Conservation (phyloP, 2,888 invertebrate species). For the Lochmaea crataegi region DNA sequence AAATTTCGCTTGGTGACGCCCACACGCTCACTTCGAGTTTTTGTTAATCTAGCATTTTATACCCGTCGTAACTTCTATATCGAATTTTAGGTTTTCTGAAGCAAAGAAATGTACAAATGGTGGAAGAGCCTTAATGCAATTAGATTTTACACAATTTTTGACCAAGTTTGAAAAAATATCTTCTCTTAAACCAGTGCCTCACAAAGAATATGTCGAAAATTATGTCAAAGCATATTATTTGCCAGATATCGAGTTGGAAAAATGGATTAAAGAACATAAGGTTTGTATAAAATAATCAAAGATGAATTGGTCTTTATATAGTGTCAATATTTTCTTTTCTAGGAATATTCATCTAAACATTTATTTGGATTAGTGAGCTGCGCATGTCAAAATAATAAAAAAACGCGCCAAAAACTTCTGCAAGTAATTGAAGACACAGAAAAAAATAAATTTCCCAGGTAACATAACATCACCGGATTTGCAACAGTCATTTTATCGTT, state of each 20-base stretch:
- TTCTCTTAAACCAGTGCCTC: slow-evolving; percentile 84
- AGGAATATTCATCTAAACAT: slow-evolving; percentile 93
- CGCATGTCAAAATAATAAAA: slow-evolving; percentile 89
- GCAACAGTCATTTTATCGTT: slow-evolving; percentile 10
- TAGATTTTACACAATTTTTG: slow-evolving; percentile 95
- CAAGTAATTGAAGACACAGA: slow-evolving; percentile 75
- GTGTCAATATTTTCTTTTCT: slow-evolving; percentile 31
- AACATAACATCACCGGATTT: slow-evolving; percentile 36
- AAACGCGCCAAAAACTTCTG: slow-evolving; percentile 82
- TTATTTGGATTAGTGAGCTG: slow-evolving; percentile 85
- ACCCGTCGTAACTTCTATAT: background rate
- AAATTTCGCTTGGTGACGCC: too few relatives aligned
- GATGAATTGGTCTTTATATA: background rate
- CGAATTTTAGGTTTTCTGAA: slow-evolving; percentile 76
- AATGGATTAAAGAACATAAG: slow-evolving; percentile 86
- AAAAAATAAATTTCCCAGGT: slow-evolving; percentile 51
- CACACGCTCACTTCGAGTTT: too few relatives aligned
- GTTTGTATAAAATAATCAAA: slow-evolving; percentile 60
- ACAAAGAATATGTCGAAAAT: slow-evolving; percentile 89
- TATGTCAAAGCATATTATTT: slow-evolving; percentile 98
- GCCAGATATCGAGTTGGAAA: slow-evolving; percentile 87
- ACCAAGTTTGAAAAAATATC: slow-evolving; percentile 91
- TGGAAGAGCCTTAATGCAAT: slow-evolving; percentile 96
- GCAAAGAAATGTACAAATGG: slow-evolving; percentile 96
- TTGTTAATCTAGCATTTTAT: too few relatives aligned